These are phyloP conservation scores for Hephaestus fuliginosus DNA, from an alignment of 2,797 vertebrate species.

Conservation along the genomic window DNA sequence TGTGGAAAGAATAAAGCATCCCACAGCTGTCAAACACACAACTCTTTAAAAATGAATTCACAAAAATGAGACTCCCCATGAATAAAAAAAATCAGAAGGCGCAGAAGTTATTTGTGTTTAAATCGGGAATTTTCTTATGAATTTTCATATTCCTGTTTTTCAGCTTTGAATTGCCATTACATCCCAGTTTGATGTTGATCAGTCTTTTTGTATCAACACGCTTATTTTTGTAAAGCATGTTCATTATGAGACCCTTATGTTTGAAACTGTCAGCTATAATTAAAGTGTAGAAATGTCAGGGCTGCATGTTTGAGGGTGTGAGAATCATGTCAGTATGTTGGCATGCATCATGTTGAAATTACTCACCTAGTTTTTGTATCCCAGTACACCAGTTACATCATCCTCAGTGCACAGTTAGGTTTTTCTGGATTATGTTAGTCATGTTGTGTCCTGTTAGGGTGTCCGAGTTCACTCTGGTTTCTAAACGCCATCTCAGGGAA, in stretches of 20 bases:
- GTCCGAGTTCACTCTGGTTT: slow-evolving; percentile 7
- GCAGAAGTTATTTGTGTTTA: not conserved
- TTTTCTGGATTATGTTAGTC: slow-evolving; percentile 40
- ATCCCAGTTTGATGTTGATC: not conserved
- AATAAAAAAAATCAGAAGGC: not conserved
- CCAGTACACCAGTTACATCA: slow-evolving; percentile 36
- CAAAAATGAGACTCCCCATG: not conserved
- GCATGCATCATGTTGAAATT: slow-evolving; percentile 5
- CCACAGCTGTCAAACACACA: not conserved
- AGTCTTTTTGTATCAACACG: not conserved
- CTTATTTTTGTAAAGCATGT: slow-evolving; percentile 11
- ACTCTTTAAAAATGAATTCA: not conserved
- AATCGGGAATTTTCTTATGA: not conserved
- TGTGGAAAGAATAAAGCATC: not conserved
- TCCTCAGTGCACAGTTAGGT: not conserved
- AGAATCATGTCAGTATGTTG: slow-evolving; percentile 4
- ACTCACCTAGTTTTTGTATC: slow-evolving; percentile 51
- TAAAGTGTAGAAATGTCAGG: slow-evolving; percentile 19
- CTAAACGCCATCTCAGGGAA: not conserved
- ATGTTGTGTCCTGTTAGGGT: slow-evolving; percentile 43
- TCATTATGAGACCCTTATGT: not conserved
- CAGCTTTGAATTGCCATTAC: not conserved
- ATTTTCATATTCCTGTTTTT: slow-evolving; percentile 1
- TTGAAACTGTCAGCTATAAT: slow-evolving; percentile 6
- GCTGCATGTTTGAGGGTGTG: slow-evolving; percentile 18